Percentiles rank a stretch among this genome's conserved stretches.
Evolutionary conservation across 1,140 invertebrate species (phyloP).

Genomic region (Diachasmimorpha longicaudata): DNA sequence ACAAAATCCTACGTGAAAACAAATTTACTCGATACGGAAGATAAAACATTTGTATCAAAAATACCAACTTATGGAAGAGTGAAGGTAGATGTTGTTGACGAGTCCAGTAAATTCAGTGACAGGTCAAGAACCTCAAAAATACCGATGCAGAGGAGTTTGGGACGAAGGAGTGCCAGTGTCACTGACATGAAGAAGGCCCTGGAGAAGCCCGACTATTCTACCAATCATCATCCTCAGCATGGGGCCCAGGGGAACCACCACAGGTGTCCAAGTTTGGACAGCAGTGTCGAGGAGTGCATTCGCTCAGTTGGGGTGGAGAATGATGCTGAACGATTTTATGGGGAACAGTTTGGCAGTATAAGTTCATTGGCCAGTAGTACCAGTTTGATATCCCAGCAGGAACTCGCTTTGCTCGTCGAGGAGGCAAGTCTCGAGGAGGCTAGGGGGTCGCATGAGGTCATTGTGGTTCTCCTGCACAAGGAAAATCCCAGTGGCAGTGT

Average conservation of each 20-base stretch:
- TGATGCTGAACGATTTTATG: slow-evolving; percentile 40
- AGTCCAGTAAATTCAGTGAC: slow-evolving; percentile 3
- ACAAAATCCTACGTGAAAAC: background rate
- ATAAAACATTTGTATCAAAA: slow-evolving; percentile 43
- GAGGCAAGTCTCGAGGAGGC: slow-evolving; percentile 69
- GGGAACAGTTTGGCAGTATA: slow-evolving; percentile 69
- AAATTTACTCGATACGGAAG: slow-evolving; percentile 32
- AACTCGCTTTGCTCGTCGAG: slow-evolving; percentile 69
- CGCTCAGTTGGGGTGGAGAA: slow-evolving; percentile 30
- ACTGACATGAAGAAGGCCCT: slow-evolving; percentile 70
- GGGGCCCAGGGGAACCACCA: slow-evolving; percentile 31
- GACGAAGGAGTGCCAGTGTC: slow-evolving; percentile 58
- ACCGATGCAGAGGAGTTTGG: slow-evolving; percentile 44
- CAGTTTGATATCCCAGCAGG: slow-evolving; percentile 71
- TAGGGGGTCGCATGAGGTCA: slow-evolving; percentile 61
- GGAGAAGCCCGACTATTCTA: slow-evolving; percentile 60
- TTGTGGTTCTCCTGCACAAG: slow-evolving; percentile 69
- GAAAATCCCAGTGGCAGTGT: slow-evolving; percentile 75
- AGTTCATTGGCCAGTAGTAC: slow-evolving; percentile 70
- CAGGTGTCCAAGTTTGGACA: slow-evolving; percentile 51
- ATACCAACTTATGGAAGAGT: slow-evolving; percentile 38
- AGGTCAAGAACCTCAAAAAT: slow-evolving; percentile 41
- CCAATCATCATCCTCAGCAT: background rate
- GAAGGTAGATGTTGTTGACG: slow-evolving; percentile 15
- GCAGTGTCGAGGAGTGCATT: slow-evolving; percentile 45